Base-by-base conservation (phyloP, 2,113 vertebrate genomes). In the Planiliza haematocheilus region DNA sequence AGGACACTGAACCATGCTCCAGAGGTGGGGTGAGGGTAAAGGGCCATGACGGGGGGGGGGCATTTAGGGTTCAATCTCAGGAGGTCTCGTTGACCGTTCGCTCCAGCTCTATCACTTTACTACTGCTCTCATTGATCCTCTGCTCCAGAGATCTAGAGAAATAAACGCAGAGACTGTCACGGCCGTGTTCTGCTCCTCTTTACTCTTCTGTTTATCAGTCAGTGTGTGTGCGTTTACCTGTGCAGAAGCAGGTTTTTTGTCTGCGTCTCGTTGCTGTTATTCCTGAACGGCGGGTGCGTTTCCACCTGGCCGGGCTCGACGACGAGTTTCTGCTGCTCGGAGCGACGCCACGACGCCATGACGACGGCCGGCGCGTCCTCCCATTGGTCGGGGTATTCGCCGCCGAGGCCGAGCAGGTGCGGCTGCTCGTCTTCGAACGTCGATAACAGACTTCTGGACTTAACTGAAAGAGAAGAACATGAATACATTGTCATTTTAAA, bases 381-480 rank as follows among this genome's bases (percentile, higher is more conserved):
- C 89, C 94, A 94, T 4, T 92, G 74, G 9, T 93, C 91, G 0
- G 45, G 93, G 62, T 83, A 94, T n/a, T 97, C 96, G 18, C 93
- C 95, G 0, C 95, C 91, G 2, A 96, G 93, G 1, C 95, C 86
- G 0, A 94, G 89, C 74, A 92, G 87, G 16, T 95, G 92, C 0
- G 93, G 85, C 57, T 96, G 83, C 49, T 98, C 96, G 24, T 98
- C 97, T 34, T 98, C 96, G 6, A 95, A 95, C 60, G 89, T 84
- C 0, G 95, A 95, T 21, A 99, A 87, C 72, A 99, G 93, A 91
- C 85, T 98, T 71, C 97, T 95, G 58, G 97, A 99, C 74, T 96
- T 96, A 68, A 99, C 97, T 99, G 64, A 18, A 34, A 45, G 37
- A 49, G 70, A 51, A 20, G 4, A 69, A 42, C 30, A 13, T 7